Evolutionary conservation across 1,140 invertebrate species (phyloP).

Genomic region (Papilio polyxenes): DNA sequence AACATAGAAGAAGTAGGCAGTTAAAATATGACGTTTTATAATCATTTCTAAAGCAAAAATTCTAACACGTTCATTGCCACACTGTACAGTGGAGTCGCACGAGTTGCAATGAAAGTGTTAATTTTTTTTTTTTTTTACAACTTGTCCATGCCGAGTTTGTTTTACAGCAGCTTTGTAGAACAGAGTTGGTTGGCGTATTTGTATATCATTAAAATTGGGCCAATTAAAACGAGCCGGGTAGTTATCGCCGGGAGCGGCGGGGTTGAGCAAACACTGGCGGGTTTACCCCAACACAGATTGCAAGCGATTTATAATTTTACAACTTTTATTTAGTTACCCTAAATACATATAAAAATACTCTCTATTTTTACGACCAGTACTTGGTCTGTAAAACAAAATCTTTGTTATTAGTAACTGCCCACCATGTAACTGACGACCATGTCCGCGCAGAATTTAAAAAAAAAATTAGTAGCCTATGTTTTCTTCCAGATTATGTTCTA

Average conservation of each 20-base stretch:
- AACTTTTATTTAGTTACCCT: constrained; percentile 1
- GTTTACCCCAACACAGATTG: neutral
- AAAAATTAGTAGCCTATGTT: too few species aligned
- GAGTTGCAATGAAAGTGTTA: neutral
- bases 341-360: neutral
- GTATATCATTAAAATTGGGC: constrained; percentile 64
- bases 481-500: too few species aligned
- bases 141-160: neutral
- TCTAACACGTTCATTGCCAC: neutral
- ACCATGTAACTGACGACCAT: too few species aligned
- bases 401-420: too few species aligned
- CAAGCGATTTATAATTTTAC: constrained; percentile 19
- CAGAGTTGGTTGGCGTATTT: constrained; percentile 48
- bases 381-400: too few species aligned
- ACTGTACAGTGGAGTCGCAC: neutral
- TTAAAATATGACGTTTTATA: too few species aligned
- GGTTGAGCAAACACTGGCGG: constrained; percentile 33
- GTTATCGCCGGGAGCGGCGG: constrained; percentile 44
- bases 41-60: neutral
- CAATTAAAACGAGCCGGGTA: constrained; percentile 57
- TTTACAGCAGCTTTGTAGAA: neutral
- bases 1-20: too few species aligned
- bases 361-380: too few species aligned
- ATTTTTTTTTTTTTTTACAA: neutral
- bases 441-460: too few species aligned